phyloP scores from a whole-genome alignment of 2,888 invertebrate genomes.

The Acrobasis repandana region DNA sequence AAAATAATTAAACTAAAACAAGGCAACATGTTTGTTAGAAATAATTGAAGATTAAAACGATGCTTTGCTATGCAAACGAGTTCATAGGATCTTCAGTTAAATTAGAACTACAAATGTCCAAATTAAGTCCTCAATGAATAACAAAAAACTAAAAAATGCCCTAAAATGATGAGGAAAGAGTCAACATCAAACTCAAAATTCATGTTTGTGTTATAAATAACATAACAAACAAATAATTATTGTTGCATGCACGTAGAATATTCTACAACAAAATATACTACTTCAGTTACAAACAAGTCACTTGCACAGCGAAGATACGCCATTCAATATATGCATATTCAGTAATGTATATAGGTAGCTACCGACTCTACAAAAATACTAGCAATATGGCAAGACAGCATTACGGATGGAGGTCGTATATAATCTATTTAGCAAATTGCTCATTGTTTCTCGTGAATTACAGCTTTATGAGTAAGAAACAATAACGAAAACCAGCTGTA shows the following conservation, averaged over 20 bases:
- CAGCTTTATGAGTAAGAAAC: conserved; percentile 77
- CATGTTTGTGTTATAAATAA: not conserved
- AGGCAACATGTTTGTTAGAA: not conserved
- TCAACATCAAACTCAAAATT: not conserved
- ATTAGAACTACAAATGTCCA: conserved; percentile 2
- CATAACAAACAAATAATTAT: not conserved
- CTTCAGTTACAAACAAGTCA: conserved; percentile 16
- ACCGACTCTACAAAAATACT: conserved; percentile 68
- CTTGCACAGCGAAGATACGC: conserved; percentile 24
- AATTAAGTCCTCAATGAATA: not conserved
- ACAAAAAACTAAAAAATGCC: not conserved
- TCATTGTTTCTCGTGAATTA: conserved; percentile 78
- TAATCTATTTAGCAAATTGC: conserved; percentile 80
- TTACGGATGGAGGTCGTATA: conserved; percentile 78
- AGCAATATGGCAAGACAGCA: conserved; percentile 81
- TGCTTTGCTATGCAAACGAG: conserved; percentile 12
- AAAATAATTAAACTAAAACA: not conserved
- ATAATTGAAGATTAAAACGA: conserved; percentile 7
- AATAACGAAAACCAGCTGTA: conserved; percentile 74
- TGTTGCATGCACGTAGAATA: conserved; percentile 17
- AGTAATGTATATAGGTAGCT: conserved; percentile 60
- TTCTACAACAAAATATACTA: conserved; percentile 15
- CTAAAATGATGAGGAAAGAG: not conserved
- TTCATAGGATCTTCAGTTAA: not conserved
- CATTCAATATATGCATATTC: conserved; percentile 35